Evolutionary conservation across 2,888 invertebrate species (phyloP), one percentile per base, ranked within the genome.

Genomic region (Melinaea menophilus): DNA sequence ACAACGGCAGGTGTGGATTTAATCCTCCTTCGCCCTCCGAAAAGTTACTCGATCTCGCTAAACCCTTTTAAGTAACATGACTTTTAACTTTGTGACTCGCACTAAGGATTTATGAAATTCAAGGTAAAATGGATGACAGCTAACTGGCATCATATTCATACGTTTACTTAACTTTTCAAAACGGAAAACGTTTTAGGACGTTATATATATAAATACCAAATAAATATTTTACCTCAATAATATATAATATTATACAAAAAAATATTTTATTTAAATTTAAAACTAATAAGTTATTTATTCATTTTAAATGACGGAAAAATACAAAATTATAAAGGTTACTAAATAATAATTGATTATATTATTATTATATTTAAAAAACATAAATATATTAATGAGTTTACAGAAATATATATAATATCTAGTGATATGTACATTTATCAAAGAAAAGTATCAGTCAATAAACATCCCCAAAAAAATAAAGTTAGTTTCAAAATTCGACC

Each of bases 31-130:
- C 78, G 77, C 81, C 79, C 78, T 78, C 77, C 77, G 75, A 75
- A 75, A 79, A 84, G 84, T 82, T 82, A 82, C 85, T 81, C 81
- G 84, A 84, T 85, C 85, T 79, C 81, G 79, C 80, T 79, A 78
- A 85, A 86, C 85, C 88, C 86, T 87, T 88, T 89, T 88, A 89
- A 87, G 87, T 86, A 84, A 89, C 89, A 89, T 88, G 89, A 89
- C 89, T 90, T 90, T 90, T 88, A 88, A 89, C 88, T 89, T 88
- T 86, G 88, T 85, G 88, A 86, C 86, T 86, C 84, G 81, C 82
- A 79, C 81, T 81, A 75, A 77, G 67, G 81, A 81, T 81, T 85
- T 84, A 84, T 81, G 80, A 82, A 81, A 81, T 79, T 80, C 77
- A 76, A 74, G 73, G 74, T 77, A 68, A 63, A 69, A 69, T 68